Evolutionary conservation across 1,140 invertebrate genomes (phyloP), one percentile per base, ranked within the genome.

Genomic region (Trachymyrmex septentrionalis): DNA sequence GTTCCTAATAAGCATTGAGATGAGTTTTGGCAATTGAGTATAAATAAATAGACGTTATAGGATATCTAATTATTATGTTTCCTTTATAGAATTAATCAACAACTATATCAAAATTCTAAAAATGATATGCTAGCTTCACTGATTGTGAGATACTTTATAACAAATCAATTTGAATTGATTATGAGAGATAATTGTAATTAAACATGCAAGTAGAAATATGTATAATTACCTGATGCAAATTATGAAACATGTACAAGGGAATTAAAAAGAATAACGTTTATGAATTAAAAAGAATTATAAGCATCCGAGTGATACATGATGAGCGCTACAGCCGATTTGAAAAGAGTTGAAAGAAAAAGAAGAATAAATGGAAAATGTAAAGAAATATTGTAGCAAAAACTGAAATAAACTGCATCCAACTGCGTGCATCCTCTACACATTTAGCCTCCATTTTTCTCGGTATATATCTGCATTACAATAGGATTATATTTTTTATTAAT

Each of bases 401-500:
- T 14, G 21, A 10, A 3, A 80, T 24, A 34, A 73, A 80, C 30
- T 50, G 75, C 24, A 53, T 64, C 30, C 50, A 71, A 82, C 66
- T 72, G 14, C 66, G 21, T 55, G 14, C 53, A 27, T 48, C 55
- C 55, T 59, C 50, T 59, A 72, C 27, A 34, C 27, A 72, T 72
- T 27, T 48, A 57, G 72, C 34, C 27, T 34, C 30, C 12, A 72
- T 53, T 72, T 61, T 82, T 48, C 34, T 44, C 53, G 7, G 24
- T 16, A 19, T 59, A n/a, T 72, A 57, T 59, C 48, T 44, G 14
- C 44, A 7, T 78, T 21, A 78, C 27, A 78, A 78, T 63, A 78
- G 61, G 44, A 78, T 66, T 66, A 66, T 48, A 50, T 66, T 66
- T 66, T 64, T 53, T 48, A 78, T 64, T 66, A 66, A 66, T 64